Conservation (phyloP, 2,113 vertebrate species). For the Melanerpes formicivorus region DNA sequence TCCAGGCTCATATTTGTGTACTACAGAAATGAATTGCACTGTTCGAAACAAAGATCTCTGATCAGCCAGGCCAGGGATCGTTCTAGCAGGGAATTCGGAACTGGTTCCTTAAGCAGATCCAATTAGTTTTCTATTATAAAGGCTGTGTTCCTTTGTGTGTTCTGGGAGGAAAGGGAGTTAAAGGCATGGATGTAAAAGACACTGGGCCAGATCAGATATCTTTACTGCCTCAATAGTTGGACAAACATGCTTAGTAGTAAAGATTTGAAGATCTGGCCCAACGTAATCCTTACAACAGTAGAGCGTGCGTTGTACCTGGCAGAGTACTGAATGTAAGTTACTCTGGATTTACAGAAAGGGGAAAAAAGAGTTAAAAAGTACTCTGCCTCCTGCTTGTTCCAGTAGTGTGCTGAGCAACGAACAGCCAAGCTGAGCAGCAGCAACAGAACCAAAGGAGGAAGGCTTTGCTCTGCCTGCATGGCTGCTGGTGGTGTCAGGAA, state of each 20-base stretch:
- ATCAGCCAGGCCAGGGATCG: neutral
- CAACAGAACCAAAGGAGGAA: neutral
- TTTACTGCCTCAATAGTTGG: slow-evolving; percentile 28
- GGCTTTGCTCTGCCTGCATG: neutral
- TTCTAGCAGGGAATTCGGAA: neutral
- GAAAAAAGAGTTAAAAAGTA: neutral
- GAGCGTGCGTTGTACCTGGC: slow-evolving; percentile 36
- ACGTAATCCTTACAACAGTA: slow-evolving; percentile 9
- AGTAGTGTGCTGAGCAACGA: neutral
- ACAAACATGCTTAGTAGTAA: slow-evolving; percentile 28
- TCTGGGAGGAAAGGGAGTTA: slow-evolving; percentile 3
- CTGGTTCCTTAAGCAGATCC: neutral
- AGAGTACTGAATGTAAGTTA: slow-evolving; percentile 41
- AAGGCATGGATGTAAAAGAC: slow-evolving; percentile 1
- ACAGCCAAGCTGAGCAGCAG: neutral
- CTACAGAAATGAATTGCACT: neutral
- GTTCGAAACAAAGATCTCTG: neutral
- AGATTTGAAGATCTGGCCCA: slow-evolving; percentile 43
- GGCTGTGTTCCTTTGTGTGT: neutral
- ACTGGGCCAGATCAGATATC: slow-evolving; percentile 20
- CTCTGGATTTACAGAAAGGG: slow-evolving; percentile 9
- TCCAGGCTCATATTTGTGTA: neutral
- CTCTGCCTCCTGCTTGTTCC: neutral
- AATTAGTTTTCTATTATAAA: neutral
- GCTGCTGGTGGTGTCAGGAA: slow-evolving; percentile 5